Conservation (phyloP, 2,797 vertebrate species). For the Kryptopterus vitreolus region DNA sequence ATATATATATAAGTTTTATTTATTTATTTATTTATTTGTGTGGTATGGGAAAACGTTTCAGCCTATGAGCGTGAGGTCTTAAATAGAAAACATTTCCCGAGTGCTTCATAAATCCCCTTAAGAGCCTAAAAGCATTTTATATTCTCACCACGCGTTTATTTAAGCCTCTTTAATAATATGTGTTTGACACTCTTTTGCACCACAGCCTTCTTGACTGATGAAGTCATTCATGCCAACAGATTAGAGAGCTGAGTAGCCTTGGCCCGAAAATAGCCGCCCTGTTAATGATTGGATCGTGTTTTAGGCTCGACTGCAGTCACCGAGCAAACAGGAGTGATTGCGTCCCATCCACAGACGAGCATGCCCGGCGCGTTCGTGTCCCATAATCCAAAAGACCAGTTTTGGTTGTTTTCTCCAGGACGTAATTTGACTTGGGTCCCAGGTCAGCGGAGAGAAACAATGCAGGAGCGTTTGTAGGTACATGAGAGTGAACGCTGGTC, state of each 20-base stretch:
- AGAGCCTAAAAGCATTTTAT: constrained; percentile 64
- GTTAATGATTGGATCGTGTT: constrained; percentile 30
- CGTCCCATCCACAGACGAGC: constrained; percentile 4
- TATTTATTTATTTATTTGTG: constrained; percentile 4
- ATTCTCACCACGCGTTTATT: constrained; percentile 60
- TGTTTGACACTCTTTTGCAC: constrained; percentile 57
- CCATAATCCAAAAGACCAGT: constrained; percentile 13
- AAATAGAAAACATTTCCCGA: constrained; percentile 58
- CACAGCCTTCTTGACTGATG: constrained; percentile 62
- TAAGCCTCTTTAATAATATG: constrained; percentile 68
- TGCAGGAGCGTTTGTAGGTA: not conserved
- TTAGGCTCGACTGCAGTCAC: constrained; percentile 29
- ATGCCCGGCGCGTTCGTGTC: constrained; percentile 9
- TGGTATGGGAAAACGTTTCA: constrained; percentile 26
- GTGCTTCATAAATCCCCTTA: constrained; percentile 61
- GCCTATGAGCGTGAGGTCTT: constrained; percentile 37
- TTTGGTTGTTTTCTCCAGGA: constrained; percentile 31
- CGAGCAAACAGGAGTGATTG: constrained; percentile 1
- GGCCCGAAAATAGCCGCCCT: constrained; percentile 51
- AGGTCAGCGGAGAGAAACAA: constrained; percentile 1
- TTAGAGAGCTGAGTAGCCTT: constrained; percentile 60
- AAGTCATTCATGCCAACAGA: constrained; percentile 71
- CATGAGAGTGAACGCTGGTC: constrained; percentile 13
- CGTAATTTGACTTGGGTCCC: constrained; percentile 9
- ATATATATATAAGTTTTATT: no score